Percentiles rank a stretch among this genome's conserved stretches.
These are phyloP conservation scores for Enteromius viviparus DNA, from an alignment of 2,797 vertebrate species.

Conservation along the genomic window DNA sequence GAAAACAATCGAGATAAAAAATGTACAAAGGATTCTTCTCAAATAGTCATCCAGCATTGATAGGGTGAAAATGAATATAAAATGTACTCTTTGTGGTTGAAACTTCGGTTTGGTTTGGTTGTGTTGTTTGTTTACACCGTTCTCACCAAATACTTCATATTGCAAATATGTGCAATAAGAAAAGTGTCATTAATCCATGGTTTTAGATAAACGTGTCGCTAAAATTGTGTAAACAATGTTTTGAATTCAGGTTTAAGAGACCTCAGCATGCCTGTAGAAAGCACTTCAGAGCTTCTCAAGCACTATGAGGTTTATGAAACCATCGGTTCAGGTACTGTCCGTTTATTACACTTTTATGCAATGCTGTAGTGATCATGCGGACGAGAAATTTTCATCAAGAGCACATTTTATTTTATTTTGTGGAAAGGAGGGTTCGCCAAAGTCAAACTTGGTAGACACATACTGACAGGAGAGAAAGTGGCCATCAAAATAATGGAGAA, in stretches of 20 bases:
- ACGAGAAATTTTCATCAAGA: neutral
- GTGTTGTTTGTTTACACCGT: neutral
- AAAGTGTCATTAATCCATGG: neutral
- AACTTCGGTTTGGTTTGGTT: neutral
- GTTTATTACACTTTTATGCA: neutral
- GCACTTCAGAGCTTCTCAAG: conserved; percentile 84
- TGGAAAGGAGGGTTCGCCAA: conserved; percentile 93
- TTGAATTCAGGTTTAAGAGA: neutral
- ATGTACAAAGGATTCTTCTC: neutral
- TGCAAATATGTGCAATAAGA: neutral
- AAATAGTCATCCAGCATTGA: neutral
- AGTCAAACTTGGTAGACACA: conserved; percentile 90
- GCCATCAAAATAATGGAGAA: conserved; percentile 98
- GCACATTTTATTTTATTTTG: neutral
- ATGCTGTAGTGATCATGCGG: neutral
- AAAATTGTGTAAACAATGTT: neutral
- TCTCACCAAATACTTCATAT: neutral
- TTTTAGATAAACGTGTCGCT: neutral
- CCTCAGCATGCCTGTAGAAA: conserved; percentile 69
- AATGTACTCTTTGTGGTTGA: neutral
- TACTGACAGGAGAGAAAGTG: conserved; percentile 91
- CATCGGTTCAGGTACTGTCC: conserved; percentile 86
- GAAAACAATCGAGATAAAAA: neutral
- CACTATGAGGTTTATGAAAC: conserved; percentile 91
- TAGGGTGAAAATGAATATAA: neutral